Evolutionary conservation across 2,797 vertebrate genomes (phyloP).

Genomic region (Simalia tracyae): DNA sequence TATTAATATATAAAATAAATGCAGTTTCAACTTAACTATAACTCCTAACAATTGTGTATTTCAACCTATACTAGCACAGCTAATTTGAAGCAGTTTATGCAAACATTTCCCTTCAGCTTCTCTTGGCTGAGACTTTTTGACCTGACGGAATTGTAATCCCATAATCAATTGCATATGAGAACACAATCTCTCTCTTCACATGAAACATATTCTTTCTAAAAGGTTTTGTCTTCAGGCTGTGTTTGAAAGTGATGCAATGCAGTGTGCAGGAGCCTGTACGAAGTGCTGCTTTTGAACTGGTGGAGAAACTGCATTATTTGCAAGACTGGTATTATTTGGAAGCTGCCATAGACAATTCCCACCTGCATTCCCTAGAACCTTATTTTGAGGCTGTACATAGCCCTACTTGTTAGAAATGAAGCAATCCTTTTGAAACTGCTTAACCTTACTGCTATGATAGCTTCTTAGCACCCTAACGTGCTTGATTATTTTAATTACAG

Average conservation of each 20-base stretch:
- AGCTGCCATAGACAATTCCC: not conserved
- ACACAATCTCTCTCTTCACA: not conserved
- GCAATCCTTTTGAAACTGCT: not conserved
- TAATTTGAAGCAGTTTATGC: not conserved
- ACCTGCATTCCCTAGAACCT: not conserved
- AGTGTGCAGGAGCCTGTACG: not conserved
- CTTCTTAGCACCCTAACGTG: not conserved
- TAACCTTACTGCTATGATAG: not conserved
- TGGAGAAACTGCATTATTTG: not conserved
- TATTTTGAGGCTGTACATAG: not conserved
- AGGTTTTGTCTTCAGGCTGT: not conserved
- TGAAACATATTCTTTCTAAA: not conserved
- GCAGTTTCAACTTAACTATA: not conserved
- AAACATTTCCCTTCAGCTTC: slow-evolving; percentile 11
- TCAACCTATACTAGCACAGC: not conserved
- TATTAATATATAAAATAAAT: not conserved
- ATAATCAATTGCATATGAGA: not conserved
- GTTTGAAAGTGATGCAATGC: not conserved
- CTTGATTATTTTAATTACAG: not conserved
- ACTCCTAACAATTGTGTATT: not conserved
- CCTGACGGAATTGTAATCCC: not conserved
- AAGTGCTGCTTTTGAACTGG: not conserved
- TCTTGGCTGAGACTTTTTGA: slow-evolving; percentile 10
- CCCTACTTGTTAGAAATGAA: not conserved
- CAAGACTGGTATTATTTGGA: not conserved